A percentile compares a stretch with the other conserved stretches of the same genome.
Conservation (phyloP, 2,888 invertebrate species). For the Bursaphelenchus okinawaensis region DNA sequence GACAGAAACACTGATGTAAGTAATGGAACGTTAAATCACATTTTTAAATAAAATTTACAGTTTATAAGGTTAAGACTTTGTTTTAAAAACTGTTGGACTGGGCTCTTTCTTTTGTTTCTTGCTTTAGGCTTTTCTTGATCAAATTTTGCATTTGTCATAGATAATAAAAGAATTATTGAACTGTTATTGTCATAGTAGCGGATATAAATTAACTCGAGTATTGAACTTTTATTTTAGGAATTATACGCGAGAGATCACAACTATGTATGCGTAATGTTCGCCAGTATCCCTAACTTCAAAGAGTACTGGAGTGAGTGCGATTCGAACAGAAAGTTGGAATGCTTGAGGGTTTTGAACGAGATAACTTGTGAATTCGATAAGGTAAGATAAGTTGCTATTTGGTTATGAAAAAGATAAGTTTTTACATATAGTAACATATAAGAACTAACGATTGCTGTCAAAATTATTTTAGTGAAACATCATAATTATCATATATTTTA, state of each 20-base stretch:
- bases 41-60: too few species aligned
- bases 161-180: background rate
- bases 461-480: constrained; percentile 11
- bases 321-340: constrained; percentile 89
- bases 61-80: constrained; percentile 5
- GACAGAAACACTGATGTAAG: constrained; percentile 67
- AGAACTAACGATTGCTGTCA: background rate
- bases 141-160: background rate
- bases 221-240: constrained; percentile 66
- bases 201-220: too few species aligned
- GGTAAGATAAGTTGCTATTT: constrained; percentile 62
- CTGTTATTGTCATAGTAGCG: too few species aligned
- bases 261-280: constrained; percentile 93
- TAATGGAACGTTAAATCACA: background rate
- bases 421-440: background rate
- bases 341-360: constrained; percentile 84
- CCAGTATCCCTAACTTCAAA: constrained; percentile 87
- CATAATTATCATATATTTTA: constrained; percentile 59
- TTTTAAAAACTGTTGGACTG: too few species aligned
- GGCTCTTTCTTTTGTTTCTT: constrained; percentile 11
- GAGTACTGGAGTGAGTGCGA: constrained; percentile 63
- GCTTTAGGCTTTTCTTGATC: background rate
- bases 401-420: background rate
- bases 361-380: constrained; percentile 97
- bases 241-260: constrained; percentile 88